Percentiles rank a stretch among this genome's conserved stretches.
These are phyloP conservation scores for Epinephelus coioides DNA, from an alignment of 2,797 vertebrate genomes.

Conservation along the genomic window DNA sequence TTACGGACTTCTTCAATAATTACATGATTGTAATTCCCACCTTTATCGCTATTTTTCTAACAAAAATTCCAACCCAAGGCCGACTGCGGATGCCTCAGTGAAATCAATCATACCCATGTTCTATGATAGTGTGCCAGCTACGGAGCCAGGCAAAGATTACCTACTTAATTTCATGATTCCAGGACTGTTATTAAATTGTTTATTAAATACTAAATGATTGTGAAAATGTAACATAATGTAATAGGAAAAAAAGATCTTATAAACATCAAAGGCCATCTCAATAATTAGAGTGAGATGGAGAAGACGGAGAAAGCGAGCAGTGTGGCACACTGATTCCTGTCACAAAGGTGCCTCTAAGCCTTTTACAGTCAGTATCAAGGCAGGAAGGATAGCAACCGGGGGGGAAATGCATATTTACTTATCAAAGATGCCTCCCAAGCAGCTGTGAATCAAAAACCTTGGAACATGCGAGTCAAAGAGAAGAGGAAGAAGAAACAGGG, in stretches of 20 bases:
- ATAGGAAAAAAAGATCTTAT: constrained; percentile 25
- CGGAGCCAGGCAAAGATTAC: background rate
- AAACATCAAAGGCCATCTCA: constrained; percentile 50
- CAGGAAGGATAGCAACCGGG: constrained; percentile 37
- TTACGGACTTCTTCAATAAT: too few species aligned
- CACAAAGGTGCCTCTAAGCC: constrained; percentile 32
- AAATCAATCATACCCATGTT: too few species aligned
- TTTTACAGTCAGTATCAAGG: constrained; percentile 29
- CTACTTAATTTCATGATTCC: background rate
- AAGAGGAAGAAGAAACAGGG: constrained; percentile 36
- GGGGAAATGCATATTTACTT: constrained; percentile 52
- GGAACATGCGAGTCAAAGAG: constrained; percentile 51
- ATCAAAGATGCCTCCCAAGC: constrained; percentile 50
- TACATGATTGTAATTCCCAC: too few species aligned
- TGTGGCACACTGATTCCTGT: constrained; percentile 46
- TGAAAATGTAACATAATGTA: background rate
- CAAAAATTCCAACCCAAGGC: too few species aligned
- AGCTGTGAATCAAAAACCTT: constrained; percentile 56
- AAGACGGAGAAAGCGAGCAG: constrained; percentile 13
- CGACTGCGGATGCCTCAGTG: too few species aligned
- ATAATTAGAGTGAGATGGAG: constrained; percentile 42
- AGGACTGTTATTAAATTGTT: background rate
- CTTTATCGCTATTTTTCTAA: too few species aligned
- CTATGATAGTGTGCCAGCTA: too few species aligned
- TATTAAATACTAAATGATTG: constrained; percentile 8